Base-by-base conservation (phyloP, 2,888 invertebrate genomes). In the Drosophila emarginata region DNA sequence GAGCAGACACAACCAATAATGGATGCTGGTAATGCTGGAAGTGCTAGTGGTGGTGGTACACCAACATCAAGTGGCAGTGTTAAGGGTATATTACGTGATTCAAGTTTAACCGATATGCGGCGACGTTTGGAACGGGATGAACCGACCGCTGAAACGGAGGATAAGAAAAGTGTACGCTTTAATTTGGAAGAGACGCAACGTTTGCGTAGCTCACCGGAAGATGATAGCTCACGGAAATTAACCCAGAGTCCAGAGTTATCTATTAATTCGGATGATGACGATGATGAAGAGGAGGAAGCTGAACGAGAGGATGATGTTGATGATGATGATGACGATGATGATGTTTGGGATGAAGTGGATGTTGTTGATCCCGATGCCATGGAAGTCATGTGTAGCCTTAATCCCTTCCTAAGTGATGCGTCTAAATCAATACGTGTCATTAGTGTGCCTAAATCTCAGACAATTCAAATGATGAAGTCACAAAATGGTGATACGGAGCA, bases 81-180 rank as follows among this genome's bases (percentile, higher is more conserved):
- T 0, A 94, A 94, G 84, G 94, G 95, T 1, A 95, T 95, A 67
- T 90, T 95, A 6, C 91, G 95, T 21, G 95, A 95, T 76, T 94
- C 94, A 58, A 91, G 93, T 32, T 72, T 91, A 37, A 91, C 90
- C 1, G 92, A 92, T 53, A 90, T 92, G 80, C 85, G 89, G 2
- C 78, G 91, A 5, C 82, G 90, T 2, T 70, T 78, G 7, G 81
- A 78, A 0, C 81, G 89, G 14, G 85, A 85, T 23, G 89, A 90
- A 6, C 45, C 45, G 0, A 11, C 52, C 65, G 11, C 36, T 6
- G 72, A 69, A 7, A 45, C 14, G 0, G 96, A 96, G 69, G 96
- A 96, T 66, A 94, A 94, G 68, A 96, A 96, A 89, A 96, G 95
- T 88, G 96, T 96, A 0, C 92, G 94, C 7, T 95, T 95, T 78